These are phyloP conservation scores for Petrocephalus microphthalmus DNA, from an alignment of 2,113 vertebrate species.

Conservation along the genomic window DNA sequence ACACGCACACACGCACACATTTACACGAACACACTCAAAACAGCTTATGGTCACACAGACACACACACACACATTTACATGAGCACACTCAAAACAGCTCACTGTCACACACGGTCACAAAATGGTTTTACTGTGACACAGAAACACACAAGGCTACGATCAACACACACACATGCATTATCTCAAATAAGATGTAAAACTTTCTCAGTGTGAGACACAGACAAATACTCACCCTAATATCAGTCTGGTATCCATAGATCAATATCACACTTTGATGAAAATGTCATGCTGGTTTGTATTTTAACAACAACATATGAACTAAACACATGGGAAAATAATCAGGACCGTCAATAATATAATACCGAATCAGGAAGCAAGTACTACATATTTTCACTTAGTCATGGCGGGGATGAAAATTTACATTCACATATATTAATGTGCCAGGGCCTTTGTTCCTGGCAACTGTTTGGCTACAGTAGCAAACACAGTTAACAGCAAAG, in stretches of 20 bases:
- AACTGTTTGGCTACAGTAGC: background rate
- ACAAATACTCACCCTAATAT: background rate
- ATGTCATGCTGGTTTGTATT: background rate
- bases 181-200: background rate
- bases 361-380: background rate
- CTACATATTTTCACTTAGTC: background rate
- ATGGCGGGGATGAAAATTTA: background rate
- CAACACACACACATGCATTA: background rate
- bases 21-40: background rate
- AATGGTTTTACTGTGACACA: background rate
- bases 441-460: background rate
- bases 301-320: background rate
- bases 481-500: background rate
- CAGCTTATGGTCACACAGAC: background rate
- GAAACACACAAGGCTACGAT: background rate
- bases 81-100: background rate
- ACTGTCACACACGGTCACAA: background rate
- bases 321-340: background rate
- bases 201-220: background rate
- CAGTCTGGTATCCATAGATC: background rate
- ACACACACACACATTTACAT: slow-evolving; percentile 1
- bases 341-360: background rate
- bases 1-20: background rate
- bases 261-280: background rate
- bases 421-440: background rate